phyloP scores from a whole-genome alignment of 2,113 vertebrate species.

The Cynopterus brachyotis region DNA sequence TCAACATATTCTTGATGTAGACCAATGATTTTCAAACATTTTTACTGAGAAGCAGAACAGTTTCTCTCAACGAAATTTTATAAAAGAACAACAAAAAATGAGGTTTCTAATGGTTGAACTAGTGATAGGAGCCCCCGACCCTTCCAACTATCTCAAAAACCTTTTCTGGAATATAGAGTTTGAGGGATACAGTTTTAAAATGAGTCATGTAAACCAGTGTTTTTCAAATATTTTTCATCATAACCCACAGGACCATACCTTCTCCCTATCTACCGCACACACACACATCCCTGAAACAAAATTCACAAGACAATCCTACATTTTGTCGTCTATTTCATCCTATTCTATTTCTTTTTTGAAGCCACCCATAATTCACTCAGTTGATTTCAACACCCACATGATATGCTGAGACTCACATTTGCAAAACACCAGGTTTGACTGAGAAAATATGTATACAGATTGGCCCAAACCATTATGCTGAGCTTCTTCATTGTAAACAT shows the following conservation, averaged over 20 bases:
- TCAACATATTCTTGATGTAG: background rate
- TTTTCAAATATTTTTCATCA: constrained; percentile 23
- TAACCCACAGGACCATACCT: background rate
- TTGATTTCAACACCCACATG: background rate
- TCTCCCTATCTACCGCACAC: no score
- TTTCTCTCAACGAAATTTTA: background rate
- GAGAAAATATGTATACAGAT: background rate
- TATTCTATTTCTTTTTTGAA: background rate
- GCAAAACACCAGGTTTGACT: background rate
- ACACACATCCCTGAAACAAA: background rate
- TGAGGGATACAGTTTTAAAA: background rate
- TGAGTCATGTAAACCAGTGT: background rate
- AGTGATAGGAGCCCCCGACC: background rate
- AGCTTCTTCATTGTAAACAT: background rate
- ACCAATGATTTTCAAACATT: background rate
- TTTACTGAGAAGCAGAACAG: background rate
- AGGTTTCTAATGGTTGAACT: background rate
- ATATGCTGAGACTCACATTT: background rate
- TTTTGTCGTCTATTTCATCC: background rate
- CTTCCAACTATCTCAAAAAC: background rate
- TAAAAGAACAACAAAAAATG: background rate
- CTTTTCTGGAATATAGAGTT: background rate
- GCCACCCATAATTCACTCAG: background rate
- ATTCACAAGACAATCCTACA: background rate
- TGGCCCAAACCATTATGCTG: background rate